Evolutionary conservation across 2,113 vertebrate genomes (phyloP).

Genomic region (Piprites chloris): DNA sequence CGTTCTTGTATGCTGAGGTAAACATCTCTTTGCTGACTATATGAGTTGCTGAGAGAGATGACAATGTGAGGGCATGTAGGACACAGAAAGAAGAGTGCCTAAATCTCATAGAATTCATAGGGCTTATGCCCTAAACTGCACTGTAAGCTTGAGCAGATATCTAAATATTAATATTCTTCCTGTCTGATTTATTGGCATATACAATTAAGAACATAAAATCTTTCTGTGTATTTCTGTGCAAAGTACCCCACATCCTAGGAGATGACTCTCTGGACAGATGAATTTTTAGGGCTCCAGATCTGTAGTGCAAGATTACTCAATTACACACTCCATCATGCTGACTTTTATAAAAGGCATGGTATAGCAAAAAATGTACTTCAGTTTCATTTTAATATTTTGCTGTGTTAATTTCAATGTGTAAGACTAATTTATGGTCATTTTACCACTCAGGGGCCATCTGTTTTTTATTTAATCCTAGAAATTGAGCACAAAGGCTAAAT

Average conservation of each 20-base stretch:
- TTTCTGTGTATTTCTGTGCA: not conserved
- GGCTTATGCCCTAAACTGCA: not conserved
- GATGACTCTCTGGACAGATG: not conserved
- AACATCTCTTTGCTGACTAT: not conserved
- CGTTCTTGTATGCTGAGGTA: not conserved
- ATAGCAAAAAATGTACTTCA: not conserved
- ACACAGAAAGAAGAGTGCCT: not conserved
- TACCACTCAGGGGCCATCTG: constrained; percentile 33
- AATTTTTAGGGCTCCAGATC: not conserved
- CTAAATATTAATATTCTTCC: not conserved
- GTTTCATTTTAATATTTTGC: constrained; percentile 29
- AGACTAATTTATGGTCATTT: constrained; percentile 49
- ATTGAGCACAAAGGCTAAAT: constrained; percentile 58
- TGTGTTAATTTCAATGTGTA: constrained; percentile 31
- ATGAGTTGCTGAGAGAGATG: not conserved
- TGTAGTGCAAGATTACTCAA: not conserved
- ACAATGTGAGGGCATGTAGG: not conserved
- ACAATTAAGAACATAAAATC: not conserved
- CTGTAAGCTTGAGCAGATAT: not conserved
- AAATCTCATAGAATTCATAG: not conserved
- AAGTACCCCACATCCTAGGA: not conserved
- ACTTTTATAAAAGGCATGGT: not conserved
- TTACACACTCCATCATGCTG: not conserved
- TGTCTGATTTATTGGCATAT: not conserved
- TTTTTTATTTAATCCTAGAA: constrained; percentile 61